phyloP scores from a whole-genome alignment of 1,140 invertebrate species.

The Conus betulinus region DNA sequence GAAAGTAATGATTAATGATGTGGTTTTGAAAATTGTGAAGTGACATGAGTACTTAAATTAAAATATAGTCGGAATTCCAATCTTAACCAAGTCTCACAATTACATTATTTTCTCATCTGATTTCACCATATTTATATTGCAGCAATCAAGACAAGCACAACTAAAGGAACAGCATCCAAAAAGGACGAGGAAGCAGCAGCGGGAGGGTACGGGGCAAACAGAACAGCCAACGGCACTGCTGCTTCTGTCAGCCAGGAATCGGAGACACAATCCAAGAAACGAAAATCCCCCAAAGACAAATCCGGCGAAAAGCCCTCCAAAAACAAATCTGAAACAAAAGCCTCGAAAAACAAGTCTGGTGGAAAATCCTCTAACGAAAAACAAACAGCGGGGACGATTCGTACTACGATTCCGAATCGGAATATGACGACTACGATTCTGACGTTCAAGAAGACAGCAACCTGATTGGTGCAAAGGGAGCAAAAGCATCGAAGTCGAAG shows the following conservation, averaged over 20 bases:
- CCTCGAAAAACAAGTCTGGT: neutral
- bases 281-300: neutral
- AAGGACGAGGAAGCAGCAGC: neutral
- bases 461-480: neutral
- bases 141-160: neutral
- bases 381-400: neutral
- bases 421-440: neutral
- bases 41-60: too few relatives aligned
- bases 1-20: too few relatives aligned
- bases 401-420: neutral
- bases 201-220: neutral
- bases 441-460: neutral
- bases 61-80: too few relatives aligned
- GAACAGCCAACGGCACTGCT: neutral
- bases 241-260: neutral
- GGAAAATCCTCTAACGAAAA: neutral
- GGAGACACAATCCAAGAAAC: neutral
- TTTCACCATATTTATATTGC: neutral
- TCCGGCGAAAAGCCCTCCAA: neutral
- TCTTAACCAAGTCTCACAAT: too few relatives aligned
- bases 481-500: neutral
- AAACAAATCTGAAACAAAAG: neutral
- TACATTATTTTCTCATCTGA: neutral
- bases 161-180: neutral
- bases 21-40: too few relatives aligned